phyloP scores from a whole-genome alignment of 2,113 vertebrate species.

The Pelusios castaneus region DNA sequence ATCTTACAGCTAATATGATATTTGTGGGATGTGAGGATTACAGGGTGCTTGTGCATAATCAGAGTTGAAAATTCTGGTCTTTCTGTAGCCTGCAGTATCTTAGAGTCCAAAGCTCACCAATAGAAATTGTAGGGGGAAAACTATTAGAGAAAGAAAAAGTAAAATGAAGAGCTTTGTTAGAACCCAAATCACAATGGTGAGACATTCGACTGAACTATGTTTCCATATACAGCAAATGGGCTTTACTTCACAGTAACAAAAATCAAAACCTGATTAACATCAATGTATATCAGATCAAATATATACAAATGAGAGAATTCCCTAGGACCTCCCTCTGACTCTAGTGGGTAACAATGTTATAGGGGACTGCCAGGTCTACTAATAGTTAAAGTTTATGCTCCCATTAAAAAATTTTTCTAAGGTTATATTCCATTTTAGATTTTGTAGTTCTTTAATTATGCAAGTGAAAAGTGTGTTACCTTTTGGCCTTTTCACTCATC shows the following conservation, averaged over 20 bases:
- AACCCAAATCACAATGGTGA: constrained; percentile 6
- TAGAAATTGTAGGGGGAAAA: constrained; percentile 23
- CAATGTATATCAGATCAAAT: constrained; percentile 12
- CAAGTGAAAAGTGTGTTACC: neutral
- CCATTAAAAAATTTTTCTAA: neutral
- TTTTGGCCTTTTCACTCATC: constrained; percentile 13
- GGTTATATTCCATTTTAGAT: neutral
- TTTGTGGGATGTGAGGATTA: constrained; percentile 24
- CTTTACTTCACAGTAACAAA: neutral
- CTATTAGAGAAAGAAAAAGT: constrained; percentile 23
- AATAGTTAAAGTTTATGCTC: neutral
- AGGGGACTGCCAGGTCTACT: neutral
- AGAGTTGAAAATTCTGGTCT: constrained; percentile 24
- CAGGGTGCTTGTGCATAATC: constrained; percentile 12
- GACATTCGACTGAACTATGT: neutral
- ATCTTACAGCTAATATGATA: neutral
- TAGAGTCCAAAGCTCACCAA: neutral
- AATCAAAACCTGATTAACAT: neutral
- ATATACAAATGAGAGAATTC: neutral
- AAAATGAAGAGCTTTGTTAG: constrained; percentile 3
- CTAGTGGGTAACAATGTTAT: neutral
- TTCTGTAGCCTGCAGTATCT: constrained; percentile 6
- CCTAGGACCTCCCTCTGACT: neutral
- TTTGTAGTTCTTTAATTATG: neutral
- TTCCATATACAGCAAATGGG: neutral